A percentile compares a stretch with the other conserved stretches of the same genome.
phyloP scores from a whole-genome alignment of 2,888 invertebrate species.

The Scaptomyza polygonia region DNA sequence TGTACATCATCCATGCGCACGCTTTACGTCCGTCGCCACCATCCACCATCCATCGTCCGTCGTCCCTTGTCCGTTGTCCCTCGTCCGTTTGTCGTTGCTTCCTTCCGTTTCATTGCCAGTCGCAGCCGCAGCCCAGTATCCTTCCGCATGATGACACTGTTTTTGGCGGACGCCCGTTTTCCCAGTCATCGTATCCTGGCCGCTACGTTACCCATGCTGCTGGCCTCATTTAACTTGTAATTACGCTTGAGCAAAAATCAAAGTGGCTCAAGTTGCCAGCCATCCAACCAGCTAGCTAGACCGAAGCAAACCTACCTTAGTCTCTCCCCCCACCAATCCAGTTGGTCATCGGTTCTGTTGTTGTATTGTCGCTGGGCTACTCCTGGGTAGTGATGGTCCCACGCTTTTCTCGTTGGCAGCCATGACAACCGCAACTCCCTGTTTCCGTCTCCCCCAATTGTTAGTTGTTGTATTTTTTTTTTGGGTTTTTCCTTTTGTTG shows the following conservation, averaged over 20 bases:
- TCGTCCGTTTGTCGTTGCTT: conserved; percentile 60
- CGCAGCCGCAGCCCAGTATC: conserved; percentile 65
- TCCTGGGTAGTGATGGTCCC: conserved; percentile 6
- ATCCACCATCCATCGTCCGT: not conserved
- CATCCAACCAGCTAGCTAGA: conserved; percentile 18
- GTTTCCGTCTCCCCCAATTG: not conserved
- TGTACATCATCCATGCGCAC: conserved; percentile 68
- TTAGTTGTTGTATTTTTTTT: conserved; percentile 22
- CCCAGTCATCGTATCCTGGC: conserved; percentile 52
- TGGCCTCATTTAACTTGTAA: conserved; percentile 83
- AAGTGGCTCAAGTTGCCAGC: conserved; percentile 79
- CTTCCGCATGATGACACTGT: conserved; percentile 79
- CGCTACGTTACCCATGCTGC: conserved; percentile 51
- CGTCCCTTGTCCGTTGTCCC: conserved; percentile 6
- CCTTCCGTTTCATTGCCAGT: conserved; percentile 78
- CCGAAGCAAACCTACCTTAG: conserved; percentile 6
- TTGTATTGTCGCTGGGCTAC: conserved; percentile 11
- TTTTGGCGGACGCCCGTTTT: conserved; percentile 67
- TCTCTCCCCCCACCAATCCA: not conserved
- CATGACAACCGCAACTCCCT: conserved; percentile 44
- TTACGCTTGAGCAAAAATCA: conserved; percentile 79
- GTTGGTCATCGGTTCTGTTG: conserved; percentile 30
- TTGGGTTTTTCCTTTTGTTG: conserved; percentile 38
- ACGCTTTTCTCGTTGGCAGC: conserved; percentile 28
- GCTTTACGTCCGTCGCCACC: conserved; percentile 50